Evolutionary conservation across 2,888 invertebrate genomes (phyloP), one percentile per base, ranked within the genome.

Genomic region (Cosmia pyralina): DNA sequence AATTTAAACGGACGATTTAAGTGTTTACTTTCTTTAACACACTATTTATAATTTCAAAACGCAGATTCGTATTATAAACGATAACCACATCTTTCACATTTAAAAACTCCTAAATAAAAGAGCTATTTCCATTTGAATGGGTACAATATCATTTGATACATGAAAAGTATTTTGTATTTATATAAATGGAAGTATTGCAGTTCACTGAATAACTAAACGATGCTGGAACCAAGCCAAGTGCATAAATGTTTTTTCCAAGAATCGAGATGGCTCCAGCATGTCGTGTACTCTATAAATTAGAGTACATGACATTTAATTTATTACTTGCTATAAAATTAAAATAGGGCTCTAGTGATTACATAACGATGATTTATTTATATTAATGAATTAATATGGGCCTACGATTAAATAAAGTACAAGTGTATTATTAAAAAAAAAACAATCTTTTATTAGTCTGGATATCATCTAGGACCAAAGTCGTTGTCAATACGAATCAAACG

Each of bases 201-300:
- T 72, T 64, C 67, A 68, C 62, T 70, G 62, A 70, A 71, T 83
- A 75, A 72, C 71, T 60, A 15, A 77, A 59, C 55, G 41, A 19
- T 60, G 19, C 62, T 84, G 81, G 77, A 73, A 72, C 11, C 15
- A 50, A 64, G 70, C 82, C 82, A 84, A 81, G 50, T 59, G 48
- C 76, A 80, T 59, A n/a, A 50, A 74, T 70, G 50, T 57, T 66
- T 60, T 64, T 75, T 75, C 80, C 64, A 34, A 22, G 75, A 83
- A 83, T 50, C 50, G 34, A 67, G 64, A 72, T 72, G 48, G 57
- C 68, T 55, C 38, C 34, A 62, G 19, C 28, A 48, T 60, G 28
- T 63, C 50, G 11, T 52, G 55, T 60, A 28, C 44, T n/a, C 19
- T 59, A n/a, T n/a, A n/a, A n/a, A n/a, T n/a, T n/a, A n/a, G n/a